phyloP scores from a whole-genome alignment of 2,888 invertebrate genomes.

The Phytoseiulus persimilis region DNA sequence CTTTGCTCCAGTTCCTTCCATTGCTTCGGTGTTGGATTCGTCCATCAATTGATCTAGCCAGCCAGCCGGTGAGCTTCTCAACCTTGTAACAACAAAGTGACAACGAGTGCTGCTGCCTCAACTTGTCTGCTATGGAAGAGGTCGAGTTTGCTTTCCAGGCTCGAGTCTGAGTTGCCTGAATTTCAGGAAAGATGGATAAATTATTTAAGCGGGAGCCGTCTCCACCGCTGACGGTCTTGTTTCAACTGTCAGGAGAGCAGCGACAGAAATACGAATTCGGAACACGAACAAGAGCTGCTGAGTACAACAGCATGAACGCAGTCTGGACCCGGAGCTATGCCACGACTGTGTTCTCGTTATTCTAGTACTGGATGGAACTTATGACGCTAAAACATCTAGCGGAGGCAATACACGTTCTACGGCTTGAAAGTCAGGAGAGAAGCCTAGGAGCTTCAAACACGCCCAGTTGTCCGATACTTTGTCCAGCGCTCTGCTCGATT shows the following conservation, averaged over 20 bases:
- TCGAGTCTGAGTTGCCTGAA: neutral
- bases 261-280: neutral
- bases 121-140: neutral
- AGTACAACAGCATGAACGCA: neutral
- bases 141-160: neutral
- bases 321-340: neutral
- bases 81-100: neutral
- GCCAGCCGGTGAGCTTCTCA: neutral
- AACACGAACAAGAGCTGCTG: neutral
- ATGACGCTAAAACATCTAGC: neutral
- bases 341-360: neutral
- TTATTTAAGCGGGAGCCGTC: neutral
- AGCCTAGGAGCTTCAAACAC: neutral
- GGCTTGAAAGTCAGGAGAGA: neutral
- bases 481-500: neutral
- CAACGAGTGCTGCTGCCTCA: neutral
- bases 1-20: neutral
- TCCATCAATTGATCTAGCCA: neutral
- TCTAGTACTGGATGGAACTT: neutral
- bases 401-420: neutral
- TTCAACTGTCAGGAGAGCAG: neutral
- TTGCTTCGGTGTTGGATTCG: neutral
- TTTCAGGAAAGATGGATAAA: neutral
- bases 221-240: neutral
- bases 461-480: neutral